These are phyloP conservation scores for Falco naumanni DNA, from an alignment of 2,797 vertebrate genomes.

Conservation along the genomic window DNA sequence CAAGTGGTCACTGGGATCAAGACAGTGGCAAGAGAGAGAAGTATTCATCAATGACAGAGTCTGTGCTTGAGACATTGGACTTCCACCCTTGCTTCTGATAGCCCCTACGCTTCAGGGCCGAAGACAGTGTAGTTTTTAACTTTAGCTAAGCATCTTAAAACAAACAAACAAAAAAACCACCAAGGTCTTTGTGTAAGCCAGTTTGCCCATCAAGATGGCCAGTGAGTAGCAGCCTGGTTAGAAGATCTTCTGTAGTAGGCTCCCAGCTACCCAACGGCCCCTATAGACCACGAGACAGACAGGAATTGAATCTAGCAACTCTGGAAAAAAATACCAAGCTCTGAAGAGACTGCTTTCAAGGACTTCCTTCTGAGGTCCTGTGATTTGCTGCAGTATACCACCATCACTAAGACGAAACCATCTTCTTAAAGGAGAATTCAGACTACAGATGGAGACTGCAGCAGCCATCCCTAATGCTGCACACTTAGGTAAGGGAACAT, in stretches of 20 bases:
- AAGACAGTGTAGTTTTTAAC: not conserved
- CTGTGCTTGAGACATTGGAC: not conserved
- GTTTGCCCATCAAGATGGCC: not conserved
- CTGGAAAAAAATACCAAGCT: not conserved
- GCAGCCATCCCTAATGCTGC: not conserved
- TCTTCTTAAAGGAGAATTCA: not conserved
- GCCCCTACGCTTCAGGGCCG: not conserved
- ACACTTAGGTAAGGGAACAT: fast-evolving
- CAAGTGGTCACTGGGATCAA: fast-evolving
- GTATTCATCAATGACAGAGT: not conserved
- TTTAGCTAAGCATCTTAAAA: not conserved
- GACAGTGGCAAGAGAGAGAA: not conserved
- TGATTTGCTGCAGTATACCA: not conserved
- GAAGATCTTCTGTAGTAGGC: not conserved
- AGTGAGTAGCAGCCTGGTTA: not conserved
- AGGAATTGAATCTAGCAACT: not conserved
- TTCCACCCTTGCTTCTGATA: not conserved
- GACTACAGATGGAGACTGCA: not conserved
- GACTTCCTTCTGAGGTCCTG: not conserved
- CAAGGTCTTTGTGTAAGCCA: not conserved
- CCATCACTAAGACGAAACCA: not conserved
- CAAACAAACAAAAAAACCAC: no score
- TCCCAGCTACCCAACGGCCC: not conserved
- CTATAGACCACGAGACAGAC: not conserved
- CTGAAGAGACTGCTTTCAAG: not conserved